These are phyloP conservation scores for Saturnia japonica DNA, from an alignment of 2,888 invertebrate species.

Conservation along the genomic window DNA sequence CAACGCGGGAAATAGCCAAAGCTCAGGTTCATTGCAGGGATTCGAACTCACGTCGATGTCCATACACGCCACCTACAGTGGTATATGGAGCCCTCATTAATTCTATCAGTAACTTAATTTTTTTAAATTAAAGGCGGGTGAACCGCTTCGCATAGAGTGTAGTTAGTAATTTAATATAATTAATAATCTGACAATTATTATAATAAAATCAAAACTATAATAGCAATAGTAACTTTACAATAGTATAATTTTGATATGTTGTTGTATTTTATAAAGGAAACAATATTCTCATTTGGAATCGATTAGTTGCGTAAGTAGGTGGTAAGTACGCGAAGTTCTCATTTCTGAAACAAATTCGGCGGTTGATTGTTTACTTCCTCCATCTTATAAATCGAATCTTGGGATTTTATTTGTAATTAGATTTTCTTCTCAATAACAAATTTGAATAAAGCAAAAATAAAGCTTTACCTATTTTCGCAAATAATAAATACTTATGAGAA, in stretches of 20 bases:
- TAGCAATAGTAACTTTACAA: not conserved
- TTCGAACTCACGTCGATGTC: too few species aligned
- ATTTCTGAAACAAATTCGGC: constrained; percentile 13
- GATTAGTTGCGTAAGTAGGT: constrained; percentile 6
- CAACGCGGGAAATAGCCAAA: too few species aligned
- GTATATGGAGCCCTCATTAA: too few species aligned
- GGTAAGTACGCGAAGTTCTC: constrained; percentile 4
- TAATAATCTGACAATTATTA: not conserved
- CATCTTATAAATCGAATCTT: constrained; percentile 8
- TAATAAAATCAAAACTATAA: not conserved
- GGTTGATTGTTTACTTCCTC: constrained; percentile 6
- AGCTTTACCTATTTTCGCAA: not conserved
- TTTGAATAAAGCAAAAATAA: not conserved
- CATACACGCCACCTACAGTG: too few species aligned
- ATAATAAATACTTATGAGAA: not conserved
- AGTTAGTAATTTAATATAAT: not conserved
- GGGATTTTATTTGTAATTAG: constrained; percentile 16
- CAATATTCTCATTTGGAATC: constrained; percentile 35
- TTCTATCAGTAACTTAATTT: too few species aligned
- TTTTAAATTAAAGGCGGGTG: too few species aligned
- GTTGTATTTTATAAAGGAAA: not conserved
- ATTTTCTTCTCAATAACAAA: constrained; percentile 9
- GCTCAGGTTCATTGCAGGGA: too few species aligned
- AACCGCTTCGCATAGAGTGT: too few species aligned
- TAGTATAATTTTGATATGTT: not conserved